Conservation (phyloP, 2,888 invertebrate genomes). For the Hydrotaea diabolus region DNA sequence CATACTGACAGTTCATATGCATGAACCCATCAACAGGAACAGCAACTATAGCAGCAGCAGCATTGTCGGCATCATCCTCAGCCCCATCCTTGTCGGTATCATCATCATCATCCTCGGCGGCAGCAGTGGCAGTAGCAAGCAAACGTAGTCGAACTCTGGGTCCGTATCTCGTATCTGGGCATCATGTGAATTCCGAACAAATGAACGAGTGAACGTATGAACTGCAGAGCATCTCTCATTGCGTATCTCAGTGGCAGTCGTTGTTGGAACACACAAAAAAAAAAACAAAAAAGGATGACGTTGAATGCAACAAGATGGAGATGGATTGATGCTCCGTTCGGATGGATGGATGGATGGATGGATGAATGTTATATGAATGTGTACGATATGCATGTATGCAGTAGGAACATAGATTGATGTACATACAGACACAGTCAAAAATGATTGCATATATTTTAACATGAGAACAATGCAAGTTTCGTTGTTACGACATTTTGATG, state of each 20-base stretch:
- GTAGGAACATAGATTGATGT: conserved; percentile 27
- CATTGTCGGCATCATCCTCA: background rate
- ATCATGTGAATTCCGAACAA: conserved; percentile 1
- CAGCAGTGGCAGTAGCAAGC: background rate
- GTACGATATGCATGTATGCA: background rate
- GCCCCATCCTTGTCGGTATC: background rate
- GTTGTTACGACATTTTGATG: conserved; percentile 16
- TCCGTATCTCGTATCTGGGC: background rate
- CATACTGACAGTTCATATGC: conserved; percentile 55
- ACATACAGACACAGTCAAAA: background rate
- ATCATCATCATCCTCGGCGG: background rate
- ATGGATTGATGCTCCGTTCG: conserved; percentile 32
- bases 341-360: conserved; percentile 24
- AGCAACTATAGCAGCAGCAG: background rate
- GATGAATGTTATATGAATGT: background rate
- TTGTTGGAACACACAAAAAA: too few species aligned
- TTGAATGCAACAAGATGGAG: conserved; percentile 39
- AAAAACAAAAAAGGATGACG: conserved; percentile 21
- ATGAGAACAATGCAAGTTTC: conserved; percentile 23
- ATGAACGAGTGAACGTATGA: conserved; percentile 8
- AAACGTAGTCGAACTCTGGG: too few species aligned
- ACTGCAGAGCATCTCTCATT: conserved; percentile 22
- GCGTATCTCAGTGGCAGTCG: conserved; percentile 32
- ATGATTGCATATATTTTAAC: conserved; percentile 23
- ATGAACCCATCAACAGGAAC: conserved; percentile 42